Conservation (phyloP, 2,113 vertebrate genomes). For the Engraulis encrasicolus region DNA sequence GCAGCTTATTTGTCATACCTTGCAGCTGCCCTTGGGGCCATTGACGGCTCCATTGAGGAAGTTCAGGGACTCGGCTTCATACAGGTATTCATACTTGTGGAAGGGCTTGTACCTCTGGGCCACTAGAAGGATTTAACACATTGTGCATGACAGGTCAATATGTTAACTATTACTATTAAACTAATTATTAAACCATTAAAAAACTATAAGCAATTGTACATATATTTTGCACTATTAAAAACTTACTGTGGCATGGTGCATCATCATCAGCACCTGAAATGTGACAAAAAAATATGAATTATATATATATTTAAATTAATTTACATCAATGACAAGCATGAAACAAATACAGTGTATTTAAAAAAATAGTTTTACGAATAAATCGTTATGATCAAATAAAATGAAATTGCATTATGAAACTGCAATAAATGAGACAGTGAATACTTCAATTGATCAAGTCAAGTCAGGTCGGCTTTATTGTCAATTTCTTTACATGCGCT, state of each 20-base stretch:
- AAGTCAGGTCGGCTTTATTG: too few species aligned
- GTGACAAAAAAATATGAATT: not conserved
- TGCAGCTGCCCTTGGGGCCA: constrained; percentile 84
- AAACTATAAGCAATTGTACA: not conserved
- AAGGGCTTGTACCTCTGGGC: constrained; percentile 84
- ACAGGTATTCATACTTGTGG: constrained; percentile 87
- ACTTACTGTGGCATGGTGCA: constrained; percentile 58
- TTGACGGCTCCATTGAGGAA: constrained; percentile 80
- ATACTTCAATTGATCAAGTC: too few species aligned
- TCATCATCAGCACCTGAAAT: constrained; percentile 68
- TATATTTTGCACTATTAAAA: too few species aligned
- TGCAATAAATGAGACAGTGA: too few species aligned
- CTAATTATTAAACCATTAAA: not conserved
- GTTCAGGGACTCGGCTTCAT: constrained; percentile 86
- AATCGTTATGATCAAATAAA: too few species aligned
- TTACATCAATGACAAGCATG: not conserved
- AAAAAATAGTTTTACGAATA: not conserved
- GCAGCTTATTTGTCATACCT: constrained; percentile 59
- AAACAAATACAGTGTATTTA: not conserved
- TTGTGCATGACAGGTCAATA: not conserved
- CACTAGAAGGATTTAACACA: constrained; percentile 68
- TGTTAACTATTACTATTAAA: too few species aligned
- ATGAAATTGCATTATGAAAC: not conserved
- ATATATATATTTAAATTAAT: not conserved
- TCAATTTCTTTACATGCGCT: too few species aligned